phyloP scores from a whole-genome alignment of 2,797 vertebrate genomes.

The Sebastes nivosus region DNA sequence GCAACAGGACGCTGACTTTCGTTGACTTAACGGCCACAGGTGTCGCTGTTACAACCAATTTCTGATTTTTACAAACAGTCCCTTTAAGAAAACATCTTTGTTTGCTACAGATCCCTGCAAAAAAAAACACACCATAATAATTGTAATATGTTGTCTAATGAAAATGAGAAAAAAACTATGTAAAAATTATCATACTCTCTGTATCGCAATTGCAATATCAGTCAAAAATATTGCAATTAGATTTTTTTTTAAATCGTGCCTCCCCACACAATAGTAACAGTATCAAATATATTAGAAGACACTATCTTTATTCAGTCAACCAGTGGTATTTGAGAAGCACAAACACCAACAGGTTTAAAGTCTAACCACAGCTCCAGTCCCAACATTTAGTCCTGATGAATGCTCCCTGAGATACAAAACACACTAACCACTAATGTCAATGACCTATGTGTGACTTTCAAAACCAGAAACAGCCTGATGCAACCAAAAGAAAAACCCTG shows the following conservation, averaged over 20 bases:
- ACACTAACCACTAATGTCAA: background rate
- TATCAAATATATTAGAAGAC: background rate
- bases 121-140: too few relatives aligned
- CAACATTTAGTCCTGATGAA: background rate
- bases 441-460: background rate
- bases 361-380: background rate
- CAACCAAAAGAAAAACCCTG: background rate
- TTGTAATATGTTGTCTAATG: too few relatives aligned
- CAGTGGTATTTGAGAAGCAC: background rate
- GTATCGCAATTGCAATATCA: accelerated
- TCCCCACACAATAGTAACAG: too few relatives aligned
- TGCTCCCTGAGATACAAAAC: background rate
- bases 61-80: too few relatives aligned
- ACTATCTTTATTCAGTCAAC: background rate
- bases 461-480: conserved; percentile 38
- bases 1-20: too few relatives aligned
- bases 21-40: too few relatives aligned
- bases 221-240: too few relatives aligned
- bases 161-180: too few relatives aligned
- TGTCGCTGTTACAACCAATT: too few relatives aligned
- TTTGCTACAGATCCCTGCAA: too few relatives aligned
- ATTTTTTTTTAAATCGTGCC: accelerated
- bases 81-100: too few relatives aligned
- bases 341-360: background rate
- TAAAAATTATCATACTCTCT: too few relatives aligned